Evolutionary conservation across 2,797 vertebrate genomes (phyloP), one percentile per base, ranked within the genome.

Genomic region (Rhabdomys pumilio): DNA sequence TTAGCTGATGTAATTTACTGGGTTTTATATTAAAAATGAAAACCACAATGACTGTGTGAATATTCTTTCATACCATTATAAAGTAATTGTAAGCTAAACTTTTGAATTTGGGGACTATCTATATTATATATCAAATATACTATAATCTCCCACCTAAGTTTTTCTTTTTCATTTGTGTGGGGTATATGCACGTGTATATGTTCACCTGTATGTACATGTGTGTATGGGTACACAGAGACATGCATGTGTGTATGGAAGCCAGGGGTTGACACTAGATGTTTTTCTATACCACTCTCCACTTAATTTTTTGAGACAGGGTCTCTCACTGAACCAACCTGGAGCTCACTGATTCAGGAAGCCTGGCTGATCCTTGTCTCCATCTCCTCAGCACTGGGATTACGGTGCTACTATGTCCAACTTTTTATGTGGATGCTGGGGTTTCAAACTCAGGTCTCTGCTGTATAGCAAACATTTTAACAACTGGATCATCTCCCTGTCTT

Each of bases 111-210:
- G 26, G 26, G 41, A 82, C 31, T 72, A 4, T 29, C 67, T 85
- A 24, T 73, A 61, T 69, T 80, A 90, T 4, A 50, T 80, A 87
- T 2, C 75, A 95, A 95, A 94, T 67, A n/a, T 24, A 86, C 24
- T 84, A 84, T 44, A 89, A 89, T 72, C 34, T 95, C 86, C 77
- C 38, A 63, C 67, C 89, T 73, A 55, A 65, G 67, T 73, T 57
- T 73, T 87, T 17, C 34, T 55, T 69, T 86, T 65, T 20, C 41
- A 50, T 5, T 67, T 85, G 61, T 85, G 61, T 34, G 41, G 44
- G 41, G 31, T 53, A 50, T 67, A 34, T 31, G 29, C 41, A 65
- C 20, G 17, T 31, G 2, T 31, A 13, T 47, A 44, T 12, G 26
- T 84, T 63, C 59, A 65, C 29, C 63, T 65, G 41, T 47, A 19